phyloP scores from a whole-genome alignment of 2,888 invertebrate species.

The Sminthurinus aureus region DNA sequence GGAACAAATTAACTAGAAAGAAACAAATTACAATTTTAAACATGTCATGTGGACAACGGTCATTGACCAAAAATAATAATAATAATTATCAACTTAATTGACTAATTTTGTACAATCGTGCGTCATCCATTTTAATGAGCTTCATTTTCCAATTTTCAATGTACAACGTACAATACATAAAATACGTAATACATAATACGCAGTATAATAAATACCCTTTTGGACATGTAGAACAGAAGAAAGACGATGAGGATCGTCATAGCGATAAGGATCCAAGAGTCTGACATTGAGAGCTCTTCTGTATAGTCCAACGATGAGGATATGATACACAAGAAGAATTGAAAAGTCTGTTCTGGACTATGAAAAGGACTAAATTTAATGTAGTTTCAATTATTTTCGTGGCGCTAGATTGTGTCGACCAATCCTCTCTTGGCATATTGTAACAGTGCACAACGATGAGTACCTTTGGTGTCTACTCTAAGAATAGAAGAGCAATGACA shows the following conservation, averaged over 20 bases:
- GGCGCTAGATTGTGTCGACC: not conserved
- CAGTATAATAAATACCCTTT: conserved; percentile 43
- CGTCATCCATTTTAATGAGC: too few species aligned
- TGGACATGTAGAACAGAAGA: conserved; percentile 52
- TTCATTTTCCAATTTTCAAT: too few species aligned
- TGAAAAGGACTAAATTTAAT: not conserved
- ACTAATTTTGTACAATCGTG: not conserved
- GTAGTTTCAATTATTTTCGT: not conserved
- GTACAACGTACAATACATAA: too few species aligned
- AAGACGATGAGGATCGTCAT: conserved; percentile 50
- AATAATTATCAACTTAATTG: not conserved
- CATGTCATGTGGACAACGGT: too few species aligned
- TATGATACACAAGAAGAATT: too few species aligned
- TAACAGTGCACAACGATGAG: not conserved
- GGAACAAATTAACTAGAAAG: conserved; percentile 14
- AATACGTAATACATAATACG: too few species aligned
- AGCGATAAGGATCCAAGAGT: conserved; percentile 52
- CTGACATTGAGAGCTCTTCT: conserved; percentile 29
- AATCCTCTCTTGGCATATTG: conserved; percentile 5
- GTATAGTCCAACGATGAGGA: not conserved
- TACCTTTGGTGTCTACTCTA: too few species aligned
- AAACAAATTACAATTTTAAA: too few species aligned
- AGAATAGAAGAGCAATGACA: too few species aligned
- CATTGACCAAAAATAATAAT: not conserved
- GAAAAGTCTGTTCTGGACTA: too few species aligned